phyloP scores from a whole-genome alignment of 2,797 vertebrate species.

The Lepilemur ruficaudatus region DNA sequence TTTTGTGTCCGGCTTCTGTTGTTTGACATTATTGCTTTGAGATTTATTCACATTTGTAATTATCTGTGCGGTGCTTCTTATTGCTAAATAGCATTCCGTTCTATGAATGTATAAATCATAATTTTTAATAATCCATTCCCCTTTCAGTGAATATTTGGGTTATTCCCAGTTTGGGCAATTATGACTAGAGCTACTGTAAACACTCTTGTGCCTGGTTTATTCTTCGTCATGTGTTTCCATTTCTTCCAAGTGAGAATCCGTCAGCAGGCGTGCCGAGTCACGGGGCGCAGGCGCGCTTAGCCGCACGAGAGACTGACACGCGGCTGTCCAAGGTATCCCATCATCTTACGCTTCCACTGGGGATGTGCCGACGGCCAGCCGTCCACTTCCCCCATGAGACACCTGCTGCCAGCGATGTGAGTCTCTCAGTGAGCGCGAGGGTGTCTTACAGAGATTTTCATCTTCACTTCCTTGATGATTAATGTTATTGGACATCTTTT shows the following conservation, averaged over 20 bases:
- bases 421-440: not conserved
- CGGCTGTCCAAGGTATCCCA: fast-evolving
- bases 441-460: not conserved
- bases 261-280: not conserved
- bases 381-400: fast-evolving
- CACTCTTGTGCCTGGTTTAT: not conserved
- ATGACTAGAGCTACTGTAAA: not conserved
- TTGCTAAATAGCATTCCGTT: not conserved
- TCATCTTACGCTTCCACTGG: fast-evolving
- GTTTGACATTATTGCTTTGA: not conserved
- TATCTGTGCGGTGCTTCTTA: not conserved
- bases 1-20: not conserved
- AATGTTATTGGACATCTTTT: not conserved
- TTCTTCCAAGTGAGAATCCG: not conserved
- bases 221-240: not conserved
- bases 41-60: not conserved
- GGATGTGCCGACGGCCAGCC: fast-evolving
- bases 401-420: fast-evolving
- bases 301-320: not conserved
- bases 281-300: fast-evolving
- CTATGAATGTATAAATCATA: not conserved
- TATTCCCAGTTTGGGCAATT: not conserved
- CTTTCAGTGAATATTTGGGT: not conserved
- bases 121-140: not conserved
- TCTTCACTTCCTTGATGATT: not conserved